phyloP scores from a whole-genome alignment of 2,797 vertebrate genomes.

The Rhinogobio ventralis region DNA sequence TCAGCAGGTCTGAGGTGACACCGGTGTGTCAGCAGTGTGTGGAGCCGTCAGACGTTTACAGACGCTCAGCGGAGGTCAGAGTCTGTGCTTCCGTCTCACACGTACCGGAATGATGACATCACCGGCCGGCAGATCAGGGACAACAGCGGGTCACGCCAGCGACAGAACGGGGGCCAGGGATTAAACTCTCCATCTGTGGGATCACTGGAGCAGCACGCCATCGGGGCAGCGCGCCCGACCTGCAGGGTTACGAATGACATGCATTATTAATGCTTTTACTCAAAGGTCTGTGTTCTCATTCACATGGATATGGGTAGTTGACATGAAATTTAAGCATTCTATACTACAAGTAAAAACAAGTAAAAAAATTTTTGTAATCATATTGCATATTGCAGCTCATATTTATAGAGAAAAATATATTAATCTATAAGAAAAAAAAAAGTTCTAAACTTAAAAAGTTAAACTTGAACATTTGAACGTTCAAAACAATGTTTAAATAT shows the following conservation, averaged over 20 bases:
- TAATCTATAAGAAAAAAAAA: background rate
- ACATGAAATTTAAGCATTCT: background rate
- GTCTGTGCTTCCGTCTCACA: background rate
- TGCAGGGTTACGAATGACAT: conserved; percentile 61
- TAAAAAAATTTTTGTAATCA: background rate
- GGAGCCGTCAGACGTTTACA: background rate
- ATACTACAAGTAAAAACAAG: background rate
- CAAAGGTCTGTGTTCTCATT: background rate
- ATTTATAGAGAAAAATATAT: background rate
- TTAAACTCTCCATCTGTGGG: conserved; percentile 72
- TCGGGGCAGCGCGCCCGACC: conserved; percentile 50
- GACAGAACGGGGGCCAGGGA: conserved; percentile 64
- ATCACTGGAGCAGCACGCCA: conserved; percentile 72
- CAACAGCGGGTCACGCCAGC: conserved; percentile 57
- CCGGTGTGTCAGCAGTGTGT: background rate
- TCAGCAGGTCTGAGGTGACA: background rate
- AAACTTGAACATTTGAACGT: background rate
- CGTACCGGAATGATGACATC: conserved; percentile 57
- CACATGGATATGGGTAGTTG: background rate
- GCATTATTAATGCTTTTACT: background rate
- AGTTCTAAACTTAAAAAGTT: too few species aligned
- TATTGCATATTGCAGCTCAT: background rate
- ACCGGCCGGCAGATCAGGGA: conserved; percentile 42
- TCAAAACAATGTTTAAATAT: background rate
- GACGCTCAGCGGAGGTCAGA: background rate